Base-by-base conservation (phyloP, 2,113 vertebrate genomes). In the Pseudorectes ferrugineus region DNA sequence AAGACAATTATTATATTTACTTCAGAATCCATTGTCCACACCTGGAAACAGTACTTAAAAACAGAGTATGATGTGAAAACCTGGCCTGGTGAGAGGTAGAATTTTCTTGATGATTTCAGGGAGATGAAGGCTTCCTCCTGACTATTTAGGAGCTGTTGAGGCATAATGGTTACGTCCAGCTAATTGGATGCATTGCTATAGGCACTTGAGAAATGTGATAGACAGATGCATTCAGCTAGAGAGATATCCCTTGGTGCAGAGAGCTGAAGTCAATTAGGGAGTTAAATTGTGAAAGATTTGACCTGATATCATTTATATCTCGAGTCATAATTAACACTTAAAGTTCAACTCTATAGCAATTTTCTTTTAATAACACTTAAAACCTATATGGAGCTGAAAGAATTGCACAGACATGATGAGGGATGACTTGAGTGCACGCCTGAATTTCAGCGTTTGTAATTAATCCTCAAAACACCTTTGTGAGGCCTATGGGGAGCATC, bases 281-380 rank as follows among this genome's bases (percentile, higher is more conserved):
- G 85, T 86, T 95, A 95, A 94, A 95, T 7, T 74, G 93, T 82
- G 48, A 81, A 92, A 86, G 61, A 74, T 92, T 81, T 96, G 96
- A 96, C 94, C 93, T 80, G 72, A 88, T 90, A 83, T 92, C 93
- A 92, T 94, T 95, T 95, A 77, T 85, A 90, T 93, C 85, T 94
- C 2, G 0, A 95, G 88, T 77, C 88, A 88, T 95, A 95, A 97
- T 93, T 95, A 97, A 94, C 75, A 77, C 92, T 92, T 93, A 92
- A 93, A 94, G 88, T 85, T 94, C 94, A 96, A 83, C 68, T 93
- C 78, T 77, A 25, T 78, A 68, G 85, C 79, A 95, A 93, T 93
- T 92, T 95, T 63, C 87, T 88, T 85, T 88, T 95, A 94, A 93
- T 86, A 92, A 94, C 79, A 88, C 90, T 94, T 96, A 74, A 92